Evolutionary conservation across 2,888 invertebrate genomes (phyloP), one percentile per base, ranked within the genome.

Genomic region (Mythimna pallens): DNA sequence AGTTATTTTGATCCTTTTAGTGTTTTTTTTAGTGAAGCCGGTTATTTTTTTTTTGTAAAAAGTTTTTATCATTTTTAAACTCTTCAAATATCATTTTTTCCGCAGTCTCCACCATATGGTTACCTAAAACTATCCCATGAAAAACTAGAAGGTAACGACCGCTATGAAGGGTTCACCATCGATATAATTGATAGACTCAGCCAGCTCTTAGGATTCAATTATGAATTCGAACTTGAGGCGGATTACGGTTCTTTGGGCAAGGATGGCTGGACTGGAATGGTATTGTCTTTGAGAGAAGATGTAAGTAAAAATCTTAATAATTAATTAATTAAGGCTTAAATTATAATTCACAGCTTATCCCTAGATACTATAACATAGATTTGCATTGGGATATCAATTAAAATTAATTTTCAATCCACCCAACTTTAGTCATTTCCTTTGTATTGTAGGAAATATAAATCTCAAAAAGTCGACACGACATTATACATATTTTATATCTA

Each of bases 141-240:
- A 9, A 92, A 93, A 73, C 94, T 98, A 72, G 96, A 95, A 68
- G 99, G 98, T 7, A 99, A 99, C 87, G 98, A 98, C 83, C 97
- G 98, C 3, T 99, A 97, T 89, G 98, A 99, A 94, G 99, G 99
- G 0, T 99, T 98, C 89, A 98, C 98, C 34, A 97, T 99, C 68
- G 99, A 99, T 89, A 93, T 99, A 7, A 98, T 99, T 73, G 96
- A 97, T 3, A 98, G 97, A 90, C 95, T 99, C 50, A 97, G 98
- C 8, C 95, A 97, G 81, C 96, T 97, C 75, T 94, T 98, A 9
- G 97, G 98, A 6, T 99, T 99, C 91, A 98, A 97, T 86, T 99
- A 98, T 89, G 97, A 97, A 3, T 98, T 98, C 68, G 98, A 98
- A 87, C 96, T 97, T 3, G 98, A 98, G 90, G 96, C 96, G 14